These are phyloP conservation scores for Tachysurus fulvidraco DNA, from an alignment of 2,113 vertebrate species.

Conservation along the genomic window DNA sequence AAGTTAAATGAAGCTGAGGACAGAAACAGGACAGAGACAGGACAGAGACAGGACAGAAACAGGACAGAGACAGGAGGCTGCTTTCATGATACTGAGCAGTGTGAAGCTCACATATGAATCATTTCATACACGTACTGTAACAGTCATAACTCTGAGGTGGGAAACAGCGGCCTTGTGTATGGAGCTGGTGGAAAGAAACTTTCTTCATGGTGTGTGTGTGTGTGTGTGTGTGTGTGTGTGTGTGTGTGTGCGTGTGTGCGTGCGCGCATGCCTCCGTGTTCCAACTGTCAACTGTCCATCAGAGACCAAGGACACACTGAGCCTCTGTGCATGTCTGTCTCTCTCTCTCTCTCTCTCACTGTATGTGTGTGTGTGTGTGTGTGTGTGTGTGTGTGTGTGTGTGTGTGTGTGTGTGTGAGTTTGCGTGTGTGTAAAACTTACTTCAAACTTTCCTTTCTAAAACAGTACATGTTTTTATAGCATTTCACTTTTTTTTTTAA, in stretches of 20 bases:
- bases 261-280: slow-evolving; percentile 40
- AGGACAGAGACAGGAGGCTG: no score
- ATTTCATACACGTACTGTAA: neutral
- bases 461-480: slow-evolving; percentile 54
- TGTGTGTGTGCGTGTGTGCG: neutral
- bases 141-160: neutral
- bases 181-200: neutral
- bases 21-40: no score
- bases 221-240: neutral
- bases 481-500: slow-evolving; percentile 55
- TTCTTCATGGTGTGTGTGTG: neutral
- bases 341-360: neutral
- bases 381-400: neutral
- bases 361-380: neutral
- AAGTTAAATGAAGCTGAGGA: no score
- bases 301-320: slow-evolving; percentile 61
- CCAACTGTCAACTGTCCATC: slow-evolving; percentile 73
- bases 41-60: no score
- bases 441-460: slow-evolving; percentile 67
- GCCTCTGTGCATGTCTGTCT: neutral
- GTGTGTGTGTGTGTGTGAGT: slow-evolving; percentile 32
- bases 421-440: slow-evolving; percentile 51
- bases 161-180: neutral
- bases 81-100: no score
- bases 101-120: no score